A percentile compares a stretch with the other conserved stretches of the same genome.
Evolutionary conservation across 2,113 vertebrate species (phyloP).

Genomic region (Irena cyanogastra): DNA sequence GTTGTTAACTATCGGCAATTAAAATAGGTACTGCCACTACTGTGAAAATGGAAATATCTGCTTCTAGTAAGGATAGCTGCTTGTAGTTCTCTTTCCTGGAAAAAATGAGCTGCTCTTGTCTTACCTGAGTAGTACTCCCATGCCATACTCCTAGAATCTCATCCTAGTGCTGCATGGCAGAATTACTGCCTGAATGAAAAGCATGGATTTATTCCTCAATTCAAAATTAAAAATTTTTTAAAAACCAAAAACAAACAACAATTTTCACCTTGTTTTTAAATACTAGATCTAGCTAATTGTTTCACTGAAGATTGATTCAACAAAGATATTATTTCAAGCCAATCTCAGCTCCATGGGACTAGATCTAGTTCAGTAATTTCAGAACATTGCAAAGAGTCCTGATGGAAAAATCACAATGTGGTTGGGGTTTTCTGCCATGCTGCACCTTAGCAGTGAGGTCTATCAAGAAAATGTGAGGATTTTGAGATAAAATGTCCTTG

Average conservation of each 20-base stretch:
- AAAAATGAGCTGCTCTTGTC: background rate
- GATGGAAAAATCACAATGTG: background rate
- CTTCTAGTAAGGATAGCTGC: background rate
- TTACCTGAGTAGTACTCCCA: background rate
- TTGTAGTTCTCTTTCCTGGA: background rate
- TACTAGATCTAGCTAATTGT: background rate
- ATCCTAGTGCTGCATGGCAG: background rate
- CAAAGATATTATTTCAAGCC: background rate
- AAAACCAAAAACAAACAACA: background rate
- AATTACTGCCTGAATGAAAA: background rate
- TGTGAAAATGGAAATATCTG: background rate
- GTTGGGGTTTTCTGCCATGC: background rate
- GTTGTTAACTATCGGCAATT: background rate
- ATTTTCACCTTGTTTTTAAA: background rate
- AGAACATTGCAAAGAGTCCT: background rate
- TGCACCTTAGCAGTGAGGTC: background rate
- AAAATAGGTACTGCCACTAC: background rate
- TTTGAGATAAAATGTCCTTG: background rate
- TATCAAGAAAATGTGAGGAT: background rate
- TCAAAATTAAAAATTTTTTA: background rate
- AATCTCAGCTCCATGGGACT: background rate
- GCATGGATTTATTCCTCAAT: background rate
- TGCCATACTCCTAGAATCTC: background rate
- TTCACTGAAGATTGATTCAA: background rate
- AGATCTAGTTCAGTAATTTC: background rate